Evolutionary conservation across 2,113 vertebrate genomes (phyloP).

Genomic region (Gyps fulvus): DNA sequence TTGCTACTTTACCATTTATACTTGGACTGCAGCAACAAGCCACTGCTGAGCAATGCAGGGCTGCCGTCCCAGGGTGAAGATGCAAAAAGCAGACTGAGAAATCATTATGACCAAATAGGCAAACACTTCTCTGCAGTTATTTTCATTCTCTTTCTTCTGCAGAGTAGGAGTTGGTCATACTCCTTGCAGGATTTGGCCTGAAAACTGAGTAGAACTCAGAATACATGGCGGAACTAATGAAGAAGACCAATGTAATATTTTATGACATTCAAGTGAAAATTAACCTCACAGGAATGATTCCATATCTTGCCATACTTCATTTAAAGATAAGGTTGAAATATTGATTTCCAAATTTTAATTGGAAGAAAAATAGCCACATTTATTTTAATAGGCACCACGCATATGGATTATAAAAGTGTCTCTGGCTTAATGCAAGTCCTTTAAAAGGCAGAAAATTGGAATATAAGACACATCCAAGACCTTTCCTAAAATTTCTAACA

Average conservation of each 20-base stretch:
- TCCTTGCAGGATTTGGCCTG: not conserved
- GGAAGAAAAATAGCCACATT: not conserved
- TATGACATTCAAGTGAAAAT: not conserved
- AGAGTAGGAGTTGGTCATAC: not conserved
- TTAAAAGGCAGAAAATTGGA: not conserved
- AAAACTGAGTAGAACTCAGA: not conserved
- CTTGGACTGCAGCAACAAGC: not conserved
- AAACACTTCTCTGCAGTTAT: not conserved
- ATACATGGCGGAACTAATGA: not conserved
- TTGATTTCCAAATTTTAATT: not conserved
- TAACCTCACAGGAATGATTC: not conserved
- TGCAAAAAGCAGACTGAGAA: not conserved
- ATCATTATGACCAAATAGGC: not conserved
- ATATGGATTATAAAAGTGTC: not conserved
- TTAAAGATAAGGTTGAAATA: not conserved
- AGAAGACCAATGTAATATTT: not conserved
- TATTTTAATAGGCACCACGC: not conserved
- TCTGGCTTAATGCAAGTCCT: not conserved
- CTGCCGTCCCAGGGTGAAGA: not conserved
- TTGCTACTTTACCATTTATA: not conserved
- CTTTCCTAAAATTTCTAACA: not conserved
- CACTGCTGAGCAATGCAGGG: too few species aligned
- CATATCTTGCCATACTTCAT: fast-evolving
- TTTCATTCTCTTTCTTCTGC: not conserved
- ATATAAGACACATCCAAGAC: not conserved